A percentile compares a stretch with the other conserved stretches of the same genome.
Conservation (phyloP, 2,113 vertebrate species). For the Tupaia chinensis region DNA sequence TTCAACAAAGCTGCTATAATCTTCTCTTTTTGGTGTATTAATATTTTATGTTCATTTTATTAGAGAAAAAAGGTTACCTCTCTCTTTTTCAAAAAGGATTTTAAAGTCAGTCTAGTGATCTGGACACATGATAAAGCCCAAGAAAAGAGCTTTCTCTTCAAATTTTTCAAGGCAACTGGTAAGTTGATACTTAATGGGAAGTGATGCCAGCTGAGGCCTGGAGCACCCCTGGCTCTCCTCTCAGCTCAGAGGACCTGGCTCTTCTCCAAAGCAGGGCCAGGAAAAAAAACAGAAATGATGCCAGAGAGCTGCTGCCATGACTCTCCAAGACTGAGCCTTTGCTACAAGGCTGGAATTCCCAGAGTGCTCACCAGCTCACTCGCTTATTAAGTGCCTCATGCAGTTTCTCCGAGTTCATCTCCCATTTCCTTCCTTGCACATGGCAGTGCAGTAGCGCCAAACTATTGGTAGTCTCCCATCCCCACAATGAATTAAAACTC, state of each 20-base stretch:
- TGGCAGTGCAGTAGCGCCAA: neutral
- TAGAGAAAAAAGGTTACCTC: neutral
- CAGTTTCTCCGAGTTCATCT: neutral
- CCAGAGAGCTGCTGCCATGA: neutral
- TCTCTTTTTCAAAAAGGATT: neutral
- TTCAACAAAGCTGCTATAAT: neutral
- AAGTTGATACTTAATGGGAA: neutral
- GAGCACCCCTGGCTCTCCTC: fast-evolving
- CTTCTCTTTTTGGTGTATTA: neutral
- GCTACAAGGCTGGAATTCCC: neutral
- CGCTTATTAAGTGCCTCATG: neutral
- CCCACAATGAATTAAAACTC: neutral
- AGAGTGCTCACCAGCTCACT: neutral
- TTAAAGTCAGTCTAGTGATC: constrained; percentile 1
- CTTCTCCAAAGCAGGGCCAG: neutral
- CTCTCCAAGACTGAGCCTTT: neutral
- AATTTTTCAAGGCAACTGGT: neutral
- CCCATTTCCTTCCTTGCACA: neutral
- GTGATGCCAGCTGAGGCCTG: neutral
- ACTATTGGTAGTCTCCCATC: neutral
- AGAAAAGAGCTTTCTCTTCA: neutral
- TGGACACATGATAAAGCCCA: neutral
- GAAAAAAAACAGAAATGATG: neutral
- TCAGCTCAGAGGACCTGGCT: neutral
- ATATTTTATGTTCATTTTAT: neutral